phyloP scores from a whole-genome alignment of 2,888 invertebrate genomes.

The Lepidonotus clava region DNA sequence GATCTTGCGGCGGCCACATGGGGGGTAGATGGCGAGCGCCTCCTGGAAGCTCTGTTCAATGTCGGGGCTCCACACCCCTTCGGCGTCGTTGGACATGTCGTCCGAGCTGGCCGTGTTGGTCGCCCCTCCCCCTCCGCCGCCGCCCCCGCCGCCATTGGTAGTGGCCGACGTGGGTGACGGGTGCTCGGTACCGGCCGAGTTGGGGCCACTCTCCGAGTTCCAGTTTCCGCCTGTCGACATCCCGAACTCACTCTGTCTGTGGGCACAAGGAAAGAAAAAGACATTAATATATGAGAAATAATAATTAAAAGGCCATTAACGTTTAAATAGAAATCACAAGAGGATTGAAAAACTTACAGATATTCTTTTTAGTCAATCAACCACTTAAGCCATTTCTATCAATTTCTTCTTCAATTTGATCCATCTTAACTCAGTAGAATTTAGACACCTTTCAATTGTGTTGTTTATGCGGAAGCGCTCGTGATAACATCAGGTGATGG shows the following conservation, averaged over 20 bases:
- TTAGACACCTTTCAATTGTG: too few relatives aligned
- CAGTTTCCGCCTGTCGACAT: conserved; percentile 49
- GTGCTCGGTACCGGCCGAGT: conserved; percentile 2
- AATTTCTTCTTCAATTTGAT: too few relatives aligned
- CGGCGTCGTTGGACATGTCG: conserved; percentile 93
- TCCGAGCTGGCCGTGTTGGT: conserved; percentile 91
- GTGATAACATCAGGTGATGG: too few relatives aligned
- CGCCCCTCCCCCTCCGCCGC: conserved; percentile 30
- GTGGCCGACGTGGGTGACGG: conserved; percentile 26
- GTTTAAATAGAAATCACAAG: too few relatives aligned
- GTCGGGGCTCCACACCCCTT: conserved; percentile 99
- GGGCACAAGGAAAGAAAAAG: background rate
- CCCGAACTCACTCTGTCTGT: conserved; percentile 45
- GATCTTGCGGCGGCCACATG: conserved; percentile 99
- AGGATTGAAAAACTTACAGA: too few relatives aligned
- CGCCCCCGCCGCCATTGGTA: conserved; percentile 30
- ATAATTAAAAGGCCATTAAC: too few relatives aligned
- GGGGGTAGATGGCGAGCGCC: conserved; percentile 99
- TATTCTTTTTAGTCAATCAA: too few relatives aligned
- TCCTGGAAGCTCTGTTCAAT: conserved; percentile 99
- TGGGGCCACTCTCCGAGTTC: conserved; percentile 42
- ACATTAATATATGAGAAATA: too few relatives aligned
- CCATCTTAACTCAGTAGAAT: too few relatives aligned
- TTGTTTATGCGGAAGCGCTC: too few relatives aligned
- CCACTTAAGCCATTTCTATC: too few relatives aligned